Base-by-base conservation (phyloP, 2,113 vertebrate genomes). In the Myocastor coypus region DNA sequence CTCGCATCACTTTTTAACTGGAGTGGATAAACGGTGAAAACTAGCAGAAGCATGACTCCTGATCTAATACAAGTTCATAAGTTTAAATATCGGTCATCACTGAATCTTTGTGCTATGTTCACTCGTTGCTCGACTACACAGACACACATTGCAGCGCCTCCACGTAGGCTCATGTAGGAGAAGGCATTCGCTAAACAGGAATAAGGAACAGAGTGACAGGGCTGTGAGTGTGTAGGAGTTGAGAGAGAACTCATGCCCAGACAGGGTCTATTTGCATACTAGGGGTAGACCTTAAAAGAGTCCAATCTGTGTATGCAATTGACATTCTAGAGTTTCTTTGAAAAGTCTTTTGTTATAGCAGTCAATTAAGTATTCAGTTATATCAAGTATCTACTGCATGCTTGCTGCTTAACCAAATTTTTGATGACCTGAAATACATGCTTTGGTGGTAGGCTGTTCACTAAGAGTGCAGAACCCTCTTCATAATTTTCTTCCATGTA, bases 1-100 rank as follows among this genome's bases (percentile, higher is more conserved):
- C 91, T 34, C 50, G 68, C 96, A 80, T 94, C 50, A 69, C 34
- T 30, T 88, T 90, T 93, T 14, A 69, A 69, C 17, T 55, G 57
- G 88, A 92, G 30, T 69, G n/a, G 61, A 87, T 91, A 92, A 88
- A 75, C 46, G 71, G 9, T 52, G 42, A 84, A 61, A 84, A 63
- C 50, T 91, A 40, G 80, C 30, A 80, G 82, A 86, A 94, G n/a
- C 2, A 0, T 75, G 55, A 75, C 89, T 91, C 55, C 19, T 92
- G 55, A 81, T 2, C 24, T 87, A 73, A 68, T 87, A 50, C 1
- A 30, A 46, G 26, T 75, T 78, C 42, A 3, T 32, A 84, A 90
- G 71, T 42, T 90, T n/a, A 96, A 90, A 61, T 50, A 95, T 1
- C 9, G 50, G 17, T 32, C 2, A 82, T 93, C 69, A 82, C 46